Conservation (phyloP, 2,888 invertebrate species). For the Scaptomyza tumidula region DNA sequence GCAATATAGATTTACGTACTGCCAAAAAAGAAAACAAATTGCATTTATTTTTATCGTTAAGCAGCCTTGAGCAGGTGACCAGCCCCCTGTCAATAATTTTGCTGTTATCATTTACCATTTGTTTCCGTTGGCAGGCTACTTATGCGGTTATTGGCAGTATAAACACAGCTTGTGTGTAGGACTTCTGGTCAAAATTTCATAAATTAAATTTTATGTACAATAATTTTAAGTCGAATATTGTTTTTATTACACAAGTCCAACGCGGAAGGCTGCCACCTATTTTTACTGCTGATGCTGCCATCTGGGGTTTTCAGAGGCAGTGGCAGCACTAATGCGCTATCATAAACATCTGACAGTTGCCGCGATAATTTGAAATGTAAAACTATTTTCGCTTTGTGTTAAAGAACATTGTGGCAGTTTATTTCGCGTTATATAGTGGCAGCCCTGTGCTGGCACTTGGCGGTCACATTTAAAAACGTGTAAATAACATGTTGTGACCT, state of each 20-base stretch:
- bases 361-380: conserved; percentile 18
- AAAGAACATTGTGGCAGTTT: neutral
- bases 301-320: neutral
- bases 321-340: conserved; percentile 31
- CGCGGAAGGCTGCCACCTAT: conserved; percentile 40
- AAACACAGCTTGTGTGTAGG: conserved; percentile 31
- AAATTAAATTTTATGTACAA: conserved; percentile 41
- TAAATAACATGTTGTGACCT: neutral
- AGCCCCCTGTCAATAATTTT: neutral
- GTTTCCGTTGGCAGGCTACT: conserved; percentile 17
- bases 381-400: neutral
- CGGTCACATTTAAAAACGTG: neutral
- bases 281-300: conserved; percentile 18
- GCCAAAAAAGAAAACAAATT: conserved; percentile 13
- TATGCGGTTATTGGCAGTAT: conserved; percentile 5
- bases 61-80: conserved; percentile 38
- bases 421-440: neutral
- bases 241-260: conserved; percentile 72
- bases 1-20: conserved; percentile 29
- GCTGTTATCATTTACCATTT: conserved; percentile 46
- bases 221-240: conserved; percentile 57
- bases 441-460: neutral
- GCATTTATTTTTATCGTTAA: conserved; percentile 27
- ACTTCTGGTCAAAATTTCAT: conserved; percentile 40
- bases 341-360: conserved; percentile 3